Percentiles rank a stretch among this genome's conserved stretches.
Conservation (phyloP, 2,797 vertebrate species). For the Falco columbarius region DNA sequence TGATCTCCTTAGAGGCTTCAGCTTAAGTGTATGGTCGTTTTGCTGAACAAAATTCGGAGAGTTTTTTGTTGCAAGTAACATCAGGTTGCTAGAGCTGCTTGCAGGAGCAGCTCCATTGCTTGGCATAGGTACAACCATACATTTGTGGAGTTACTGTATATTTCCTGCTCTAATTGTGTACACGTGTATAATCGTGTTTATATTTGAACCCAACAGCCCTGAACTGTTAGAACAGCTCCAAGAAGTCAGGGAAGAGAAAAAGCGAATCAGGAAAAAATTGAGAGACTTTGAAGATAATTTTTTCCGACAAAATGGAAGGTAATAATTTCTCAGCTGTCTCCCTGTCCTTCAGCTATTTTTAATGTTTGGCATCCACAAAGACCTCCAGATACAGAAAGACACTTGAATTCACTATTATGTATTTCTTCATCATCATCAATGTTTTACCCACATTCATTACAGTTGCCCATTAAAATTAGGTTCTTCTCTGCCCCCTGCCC, state of each 20-base stretch:
- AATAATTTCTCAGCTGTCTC: neutral
- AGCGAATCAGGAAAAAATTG: constrained; percentile 91
- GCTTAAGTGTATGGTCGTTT: fast-evolving
- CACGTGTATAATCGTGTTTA: neutral
- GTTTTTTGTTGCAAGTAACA: neutral
- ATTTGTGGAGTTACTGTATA: neutral
- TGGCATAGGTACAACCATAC: fast-evolving
- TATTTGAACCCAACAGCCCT: constrained; percentile 76
- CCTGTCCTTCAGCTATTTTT: neutral
- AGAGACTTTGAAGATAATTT: constrained; percentile 98
- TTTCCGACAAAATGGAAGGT: constrained; percentile 96
- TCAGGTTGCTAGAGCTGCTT: neutral
- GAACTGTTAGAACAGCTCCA: constrained; percentile 96
- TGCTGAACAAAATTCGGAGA: neutral
- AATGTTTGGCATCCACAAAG: neutral
- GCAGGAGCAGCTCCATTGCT: neutral
- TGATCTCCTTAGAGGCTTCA: neutral
- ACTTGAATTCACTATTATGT: neutral
- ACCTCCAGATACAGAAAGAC: neutral
- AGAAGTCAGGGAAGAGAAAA: constrained; percentile 95
- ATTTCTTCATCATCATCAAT: neutral
- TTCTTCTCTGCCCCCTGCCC: neutral
- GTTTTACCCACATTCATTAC: neutral
- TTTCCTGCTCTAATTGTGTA: neutral
- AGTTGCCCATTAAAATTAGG: neutral